Conservation (phyloP, 2,113 vertebrate genomes). For the Vulpes vulpes region DNA sequence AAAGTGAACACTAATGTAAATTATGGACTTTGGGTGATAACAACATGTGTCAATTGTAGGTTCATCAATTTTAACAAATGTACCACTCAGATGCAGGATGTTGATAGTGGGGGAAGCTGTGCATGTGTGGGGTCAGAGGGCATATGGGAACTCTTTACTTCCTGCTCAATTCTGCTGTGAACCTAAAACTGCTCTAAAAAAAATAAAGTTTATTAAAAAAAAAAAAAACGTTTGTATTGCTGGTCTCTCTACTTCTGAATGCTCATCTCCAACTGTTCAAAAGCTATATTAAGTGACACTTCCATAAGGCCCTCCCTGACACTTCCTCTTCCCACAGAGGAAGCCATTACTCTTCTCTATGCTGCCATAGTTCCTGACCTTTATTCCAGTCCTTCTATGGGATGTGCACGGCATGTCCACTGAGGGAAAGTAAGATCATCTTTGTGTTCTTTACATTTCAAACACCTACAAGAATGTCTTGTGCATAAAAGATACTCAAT, state of each 20-base stretch:
- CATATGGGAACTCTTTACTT: background rate
- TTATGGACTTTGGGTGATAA: background rate
- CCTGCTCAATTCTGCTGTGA: background rate
- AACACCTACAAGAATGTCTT: background rate
- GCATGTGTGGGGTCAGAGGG: background rate
- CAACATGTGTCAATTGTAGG: background rate
- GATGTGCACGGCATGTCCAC: background rate
- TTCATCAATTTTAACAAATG: slow-evolving; percentile 29
- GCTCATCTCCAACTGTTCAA: background rate
- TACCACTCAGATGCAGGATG: background rate
- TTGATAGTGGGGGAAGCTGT: background rate
- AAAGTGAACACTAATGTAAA: background rate
- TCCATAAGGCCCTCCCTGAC: background rate
- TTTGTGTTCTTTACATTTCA: slow-evolving; percentile 1
- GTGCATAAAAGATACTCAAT: background rate
- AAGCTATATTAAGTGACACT: background rate
- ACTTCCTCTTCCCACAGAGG: background rate
- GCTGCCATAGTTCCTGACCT: background rate
- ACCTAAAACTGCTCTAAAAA: slow-evolving; percentile 19
- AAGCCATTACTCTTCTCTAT: background rate
- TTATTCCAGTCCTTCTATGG: background rate
- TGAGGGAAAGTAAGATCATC: background rate
- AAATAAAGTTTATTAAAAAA: background rate
- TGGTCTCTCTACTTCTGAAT: background rate
- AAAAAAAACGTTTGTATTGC: background rate